Evolutionary conservation across 1,140 invertebrate species (phyloP), one percentile per base, ranked within the genome.

Genomic region (Zaprionus gabonicus): DNA sequence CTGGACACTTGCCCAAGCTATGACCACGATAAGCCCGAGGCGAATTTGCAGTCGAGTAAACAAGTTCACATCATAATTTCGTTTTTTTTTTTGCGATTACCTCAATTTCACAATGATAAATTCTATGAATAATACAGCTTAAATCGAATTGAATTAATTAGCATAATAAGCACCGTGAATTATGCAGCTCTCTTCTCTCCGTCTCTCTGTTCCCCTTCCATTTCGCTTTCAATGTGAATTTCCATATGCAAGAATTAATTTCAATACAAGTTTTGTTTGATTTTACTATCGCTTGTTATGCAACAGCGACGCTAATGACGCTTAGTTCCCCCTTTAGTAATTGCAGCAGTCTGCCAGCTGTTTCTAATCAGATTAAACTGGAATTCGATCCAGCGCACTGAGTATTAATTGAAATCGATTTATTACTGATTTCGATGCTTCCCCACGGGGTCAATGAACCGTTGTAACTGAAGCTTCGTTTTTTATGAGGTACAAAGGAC

Each of bases 221-320:
- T n/a, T 15, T 41, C 15, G 5, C 41, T 46, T 46, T 46, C 41
- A 17, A 46, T 46, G 17, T 46, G 1, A 17, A 46, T 46, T 46
- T 9, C 6, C n/a, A 17, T 46, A 46, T 6, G n/a, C n/a, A 46
- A 17, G 6, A 46, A 46, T 46, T 3, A 46, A 46, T 46, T 46
- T 46, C n/a, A 46, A 46, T 46, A 46, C 41, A 9, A 46, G 41
- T 46, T 46, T 46, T 46, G 31, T 46, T 17, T 9, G 41, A 46
- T 20, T 46, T 7, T n/a, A 46, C n/a, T 46, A 46, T 46, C 41
- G n/a, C 28, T 28, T 31, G 53, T 56, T 56, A 27, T 56, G 53
- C 27, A 56, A 56, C 25, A 15, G 1, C 25, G 15, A 28, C 9
- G 9, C 25, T 27, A 55, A n/a, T 55, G 51, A 55, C 51, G 53